Evolutionary conservation across 2,888 invertebrate genomes (phyloP).

Genomic region (Archips xylosteana): DNA sequence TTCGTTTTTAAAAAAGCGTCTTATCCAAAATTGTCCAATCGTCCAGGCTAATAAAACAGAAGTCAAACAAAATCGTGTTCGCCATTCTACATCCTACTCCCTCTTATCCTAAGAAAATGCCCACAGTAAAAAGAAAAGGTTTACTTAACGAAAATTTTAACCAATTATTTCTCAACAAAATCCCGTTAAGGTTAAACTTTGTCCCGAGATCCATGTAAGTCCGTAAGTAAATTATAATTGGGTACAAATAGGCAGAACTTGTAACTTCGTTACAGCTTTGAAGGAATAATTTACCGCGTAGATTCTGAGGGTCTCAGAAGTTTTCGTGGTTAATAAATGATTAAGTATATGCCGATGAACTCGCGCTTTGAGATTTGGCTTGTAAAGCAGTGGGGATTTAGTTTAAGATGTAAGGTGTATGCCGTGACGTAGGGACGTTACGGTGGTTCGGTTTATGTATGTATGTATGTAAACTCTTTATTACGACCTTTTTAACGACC

Average conservation of each 20-base stretch:
- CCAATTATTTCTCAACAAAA: conserved; percentile 16
- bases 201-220: conserved; percentile 4
- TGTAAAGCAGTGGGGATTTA: conserved; percentile 4
- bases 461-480: no score
- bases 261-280: conserved; percentile 20
- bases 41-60: no score
- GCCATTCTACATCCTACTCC: background rate
- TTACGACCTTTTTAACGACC: no score
- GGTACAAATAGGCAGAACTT: conserved; percentile 21
- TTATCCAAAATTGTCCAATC: no score
- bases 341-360: conserved; percentile 22
- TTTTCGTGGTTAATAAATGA: conserved; percentile 28
- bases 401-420: background rate
- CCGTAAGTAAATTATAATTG: conserved; percentile 27
- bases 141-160: background rate
- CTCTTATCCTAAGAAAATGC: background rate
- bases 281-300: conserved; percentile 18
- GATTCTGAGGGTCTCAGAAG: conserved; percentile 14
- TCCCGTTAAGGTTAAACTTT: conserved; percentile 14
- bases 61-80: no score
- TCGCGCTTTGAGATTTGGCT: conserved; percentile 12
- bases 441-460: no score
- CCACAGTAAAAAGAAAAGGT: background rate
- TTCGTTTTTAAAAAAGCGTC: no score
- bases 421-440: no score